Percentiles rank a stretch among this genome's conserved stretches.
phyloP scores from a whole-genome alignment of 2,888 invertebrate species.

The Scaeva pyrastri region DNA sequence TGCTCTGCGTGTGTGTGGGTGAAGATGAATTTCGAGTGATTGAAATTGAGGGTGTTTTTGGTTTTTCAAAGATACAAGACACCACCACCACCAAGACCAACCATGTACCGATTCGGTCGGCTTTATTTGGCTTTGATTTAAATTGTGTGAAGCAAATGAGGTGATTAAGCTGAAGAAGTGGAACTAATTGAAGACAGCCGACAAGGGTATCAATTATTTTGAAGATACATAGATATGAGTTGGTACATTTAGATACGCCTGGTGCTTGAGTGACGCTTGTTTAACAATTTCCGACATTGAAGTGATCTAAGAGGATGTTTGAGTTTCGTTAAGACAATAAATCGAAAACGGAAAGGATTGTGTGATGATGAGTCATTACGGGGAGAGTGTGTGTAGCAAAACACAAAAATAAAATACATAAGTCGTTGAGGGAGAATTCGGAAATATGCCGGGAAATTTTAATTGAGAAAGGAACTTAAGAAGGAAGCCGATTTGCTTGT shows the following conservation, averaged over 20 bases:
- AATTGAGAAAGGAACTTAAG: too few species aligned
- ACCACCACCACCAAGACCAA: too few species aligned
- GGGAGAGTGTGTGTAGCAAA: too few species aligned
- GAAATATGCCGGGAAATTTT: too few species aligned
- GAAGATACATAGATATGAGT: too few species aligned
- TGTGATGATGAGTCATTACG: too few species aligned
- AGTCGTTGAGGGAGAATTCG: too few species aligned
- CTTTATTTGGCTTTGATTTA: slow-evolving; percentile 53
- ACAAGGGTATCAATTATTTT: slow-evolving; percentile 40
- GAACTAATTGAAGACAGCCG: slow-evolving; percentile 43
- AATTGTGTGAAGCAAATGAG: slow-evolving; percentile 55
- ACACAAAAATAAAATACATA: too few species aligned
- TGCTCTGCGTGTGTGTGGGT: not conserved
- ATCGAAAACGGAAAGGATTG: not conserved
- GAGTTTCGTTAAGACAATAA: not conserved
- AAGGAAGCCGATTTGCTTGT: too few species aligned
- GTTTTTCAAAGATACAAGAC: not conserved
- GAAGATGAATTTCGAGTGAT: not conserved
- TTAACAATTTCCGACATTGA: slow-evolving; percentile 9
- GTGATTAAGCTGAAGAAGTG: slow-evolving; percentile 52
- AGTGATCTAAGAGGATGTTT: not conserved
- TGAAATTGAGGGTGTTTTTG: not conserved
- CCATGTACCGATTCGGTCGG: not conserved
- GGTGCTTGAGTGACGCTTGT: slow-evolving; percentile 9
- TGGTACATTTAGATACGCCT: too few species aligned